Conservation (phyloP, 35 echinoderm and acorn worm genomes). For the Patiria miniata region DNA sequence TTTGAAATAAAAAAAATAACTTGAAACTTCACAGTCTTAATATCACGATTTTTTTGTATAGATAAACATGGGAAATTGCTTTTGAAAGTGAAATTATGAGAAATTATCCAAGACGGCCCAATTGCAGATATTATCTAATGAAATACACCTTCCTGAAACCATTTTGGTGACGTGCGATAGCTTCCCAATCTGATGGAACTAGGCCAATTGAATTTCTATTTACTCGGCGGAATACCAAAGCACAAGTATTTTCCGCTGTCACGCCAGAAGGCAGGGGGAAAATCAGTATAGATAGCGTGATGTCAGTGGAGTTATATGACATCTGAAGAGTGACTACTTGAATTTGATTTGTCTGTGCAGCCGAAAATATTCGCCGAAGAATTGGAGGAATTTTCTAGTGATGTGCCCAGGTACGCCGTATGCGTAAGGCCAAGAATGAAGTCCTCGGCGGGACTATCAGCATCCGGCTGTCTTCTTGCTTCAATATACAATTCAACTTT, state of each 20-base stretch:
- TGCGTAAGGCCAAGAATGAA: neutral
- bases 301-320: neutral
- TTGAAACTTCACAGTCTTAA: too few species aligned
- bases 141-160: too few species aligned
- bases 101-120: too few species aligned
- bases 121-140: too few species aligned
- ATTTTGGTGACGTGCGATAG: neutral
- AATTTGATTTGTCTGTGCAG: neutral
- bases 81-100: too few species aligned
- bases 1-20: too few species aligned
- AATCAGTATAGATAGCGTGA: neutral
- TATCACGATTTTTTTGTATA: too few species aligned
- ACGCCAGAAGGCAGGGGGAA: neutral
- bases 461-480: neutral
- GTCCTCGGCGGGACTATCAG: neutral
- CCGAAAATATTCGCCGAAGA: neutral
- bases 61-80: too few species aligned
- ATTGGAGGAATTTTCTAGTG: neutral
- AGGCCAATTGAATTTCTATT: neutral
- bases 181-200: neutral
- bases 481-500: neutral
- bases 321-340: slow-evolving; percentile 6
- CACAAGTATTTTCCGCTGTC: too few species aligned
- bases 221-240: neutral
- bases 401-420: neutral